Evolutionary conservation across 37 sponge, comb jelly and placozoan genomes (phyloP), one percentile per base, ranked within the genome.

Genomic region (Dysidea cf. avara): DNA sequence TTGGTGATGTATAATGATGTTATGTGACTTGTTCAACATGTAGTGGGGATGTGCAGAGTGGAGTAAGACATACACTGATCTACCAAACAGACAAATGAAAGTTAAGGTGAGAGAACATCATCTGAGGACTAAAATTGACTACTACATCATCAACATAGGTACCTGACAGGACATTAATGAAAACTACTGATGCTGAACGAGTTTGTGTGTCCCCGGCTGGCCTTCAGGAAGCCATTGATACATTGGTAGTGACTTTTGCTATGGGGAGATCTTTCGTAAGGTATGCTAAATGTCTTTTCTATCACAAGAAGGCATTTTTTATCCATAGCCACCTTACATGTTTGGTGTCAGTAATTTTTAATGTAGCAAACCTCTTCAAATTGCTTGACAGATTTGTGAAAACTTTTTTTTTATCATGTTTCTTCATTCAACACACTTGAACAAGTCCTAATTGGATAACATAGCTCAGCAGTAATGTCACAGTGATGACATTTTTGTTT

Each of bases 41-140:
- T 56, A 87, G 88, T 94, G 87, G 91, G 34, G 66, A 7, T 85
- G 76, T 56, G 43, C 4, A 1, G 81, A 83, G 22, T 97, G 97
- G 97, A 38, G 47, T 40, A 54, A 22, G 12, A 47, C 83, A 28
- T 97, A 97, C 80, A 62, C 30, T 11, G 97, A 97, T 29, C 92
- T 93, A 25, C 97, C 97, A 0, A 90, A 84, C 75, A 66, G 84
- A 43, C 90, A 84, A 29, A 22, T 89, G 39, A 96, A 96, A 70
- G 93, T 87, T 38, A 84, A 81, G 74, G 88, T 83, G 4, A 39
- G 70, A 26, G 65, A 31, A 70, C 64, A 49, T 25, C 20, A 73
- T 13, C 11, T 26, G 38, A 26, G 2, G 22, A 37, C 28, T 48
- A 40, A 26, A 68, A 39, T 29, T 36, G 21, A 3, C 25, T 57